phyloP scores from a whole-genome alignment of 1,140 invertebrate genomes.

The Delia radicum region DNA sequence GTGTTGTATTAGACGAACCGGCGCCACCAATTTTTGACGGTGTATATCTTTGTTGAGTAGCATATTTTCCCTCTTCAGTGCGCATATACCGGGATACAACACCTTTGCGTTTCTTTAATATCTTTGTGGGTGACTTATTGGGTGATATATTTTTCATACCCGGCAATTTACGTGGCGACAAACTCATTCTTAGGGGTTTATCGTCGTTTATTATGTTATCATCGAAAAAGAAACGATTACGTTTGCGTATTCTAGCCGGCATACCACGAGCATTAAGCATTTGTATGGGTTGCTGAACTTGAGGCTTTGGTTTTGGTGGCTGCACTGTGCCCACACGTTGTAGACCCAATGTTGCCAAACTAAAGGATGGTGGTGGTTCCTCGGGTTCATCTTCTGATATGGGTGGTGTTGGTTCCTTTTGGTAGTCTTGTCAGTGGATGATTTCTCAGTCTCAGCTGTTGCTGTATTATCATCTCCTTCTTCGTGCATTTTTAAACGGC shows the following conservation, averaged over 20 bases:
- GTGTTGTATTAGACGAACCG: conserved; percentile 18
- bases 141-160: conserved; percentile 56
- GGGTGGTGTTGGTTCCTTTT: conserved; percentile 25
- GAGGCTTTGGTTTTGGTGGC: conserved; percentile 66
- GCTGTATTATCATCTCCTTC: background rate
- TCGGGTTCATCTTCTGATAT: conserved; percentile 59
- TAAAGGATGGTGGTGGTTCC: conserved; percentile 68
- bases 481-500: background rate
- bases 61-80: conserved; percentile 43
- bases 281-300: conserved; percentile 69
- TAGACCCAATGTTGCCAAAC: conserved; percentile 73
- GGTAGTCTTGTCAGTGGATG: background rate
- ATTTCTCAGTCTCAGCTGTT: background rate
- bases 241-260: conserved; percentile 86
- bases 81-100: conserved; percentile 52
- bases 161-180: conserved; percentile 57
- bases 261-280: conserved; percentile 81
- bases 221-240: conserved; percentile 88
- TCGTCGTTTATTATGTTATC: conserved; percentile 84
- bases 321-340: conserved; percentile 75
- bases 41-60: conserved; percentile 16
- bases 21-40: background rate
- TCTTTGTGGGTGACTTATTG: conserved; percentile 56
- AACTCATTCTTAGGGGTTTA: conserved; percentile 65
- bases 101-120: conserved; percentile 58